Evolutionary conservation across 2,797 vertebrate genomes (phyloP).

Genomic region (Strix occidentalis): DNA sequence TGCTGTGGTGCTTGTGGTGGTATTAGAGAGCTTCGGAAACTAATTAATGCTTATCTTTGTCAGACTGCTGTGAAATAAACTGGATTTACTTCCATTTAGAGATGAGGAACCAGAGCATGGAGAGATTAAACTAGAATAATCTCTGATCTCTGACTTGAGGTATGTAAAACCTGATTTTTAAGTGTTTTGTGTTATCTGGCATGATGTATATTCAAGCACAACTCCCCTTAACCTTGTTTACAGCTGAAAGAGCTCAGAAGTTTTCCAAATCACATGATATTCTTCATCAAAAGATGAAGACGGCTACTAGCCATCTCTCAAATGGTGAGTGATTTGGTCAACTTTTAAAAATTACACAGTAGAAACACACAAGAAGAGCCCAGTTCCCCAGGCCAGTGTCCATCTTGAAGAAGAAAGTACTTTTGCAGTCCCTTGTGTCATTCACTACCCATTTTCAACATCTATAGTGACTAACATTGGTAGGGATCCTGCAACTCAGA

Average conservation of each 20-base stretch:
- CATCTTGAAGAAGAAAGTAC: background rate
- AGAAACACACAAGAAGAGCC: background rate
- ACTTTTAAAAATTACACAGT: background rate
- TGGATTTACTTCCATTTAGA: background rate
- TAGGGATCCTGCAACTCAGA: background rate
- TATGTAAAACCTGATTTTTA: background rate
- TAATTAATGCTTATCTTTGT: background rate
- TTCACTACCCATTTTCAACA: background rate
- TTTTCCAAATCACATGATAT: background rate
- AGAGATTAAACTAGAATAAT: background rate
- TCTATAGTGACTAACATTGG: background rate
- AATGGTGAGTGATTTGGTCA: background rate
- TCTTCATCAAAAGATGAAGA: background rate
- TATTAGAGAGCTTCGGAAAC: background rate
- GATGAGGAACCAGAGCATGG: background rate
- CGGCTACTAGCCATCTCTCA: background rate
- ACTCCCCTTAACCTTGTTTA: background rate
- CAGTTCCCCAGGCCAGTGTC: background rate
- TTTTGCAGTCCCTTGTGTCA: background rate
- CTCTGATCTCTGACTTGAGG: background rate
- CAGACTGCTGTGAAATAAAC: background rate
- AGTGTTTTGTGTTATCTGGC: background rate
- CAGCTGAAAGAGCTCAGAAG: background rate
- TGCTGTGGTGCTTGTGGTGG: background rate
- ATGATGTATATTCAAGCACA: background rate